Conservation (phyloP, 2,797 vertebrate genomes). For the Enteromius fasciolatus region DNA sequence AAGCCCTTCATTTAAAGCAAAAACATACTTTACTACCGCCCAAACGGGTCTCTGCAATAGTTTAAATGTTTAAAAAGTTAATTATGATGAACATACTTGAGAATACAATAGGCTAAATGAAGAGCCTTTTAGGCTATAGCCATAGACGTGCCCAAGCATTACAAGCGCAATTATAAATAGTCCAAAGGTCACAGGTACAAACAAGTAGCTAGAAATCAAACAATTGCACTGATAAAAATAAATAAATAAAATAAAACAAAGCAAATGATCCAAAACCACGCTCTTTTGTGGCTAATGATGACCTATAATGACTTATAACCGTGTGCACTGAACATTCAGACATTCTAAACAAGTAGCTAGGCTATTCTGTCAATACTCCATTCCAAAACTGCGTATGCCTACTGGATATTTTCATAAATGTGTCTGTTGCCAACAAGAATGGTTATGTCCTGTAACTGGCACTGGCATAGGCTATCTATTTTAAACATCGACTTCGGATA, state of each 20-base stretch:
- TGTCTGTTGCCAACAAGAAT: neutral
- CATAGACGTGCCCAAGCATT: neutral
- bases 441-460: neutral
- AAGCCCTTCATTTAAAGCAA: neutral
- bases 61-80: neutral
- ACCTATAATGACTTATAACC: neutral
- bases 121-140: neutral
- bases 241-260: neutral
- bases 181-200: neutral
- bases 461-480: neutral
- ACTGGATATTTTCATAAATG: neutral
- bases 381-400: neutral
- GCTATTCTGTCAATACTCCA: neutral
- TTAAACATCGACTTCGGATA: neutral
- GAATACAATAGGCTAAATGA: neutral
- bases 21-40: neutral
- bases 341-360: neutral
- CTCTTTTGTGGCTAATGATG: conserved; percentile 10
- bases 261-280: neutral
- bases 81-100: neutral
- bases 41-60: neutral
- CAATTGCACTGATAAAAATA: neutral
- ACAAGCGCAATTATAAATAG: neutral
- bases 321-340: conserved; percentile 17
- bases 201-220: neutral